Evolutionary conservation across 1,140 invertebrate genomes (phyloP).

Genomic region (Atta colombica): DNA sequence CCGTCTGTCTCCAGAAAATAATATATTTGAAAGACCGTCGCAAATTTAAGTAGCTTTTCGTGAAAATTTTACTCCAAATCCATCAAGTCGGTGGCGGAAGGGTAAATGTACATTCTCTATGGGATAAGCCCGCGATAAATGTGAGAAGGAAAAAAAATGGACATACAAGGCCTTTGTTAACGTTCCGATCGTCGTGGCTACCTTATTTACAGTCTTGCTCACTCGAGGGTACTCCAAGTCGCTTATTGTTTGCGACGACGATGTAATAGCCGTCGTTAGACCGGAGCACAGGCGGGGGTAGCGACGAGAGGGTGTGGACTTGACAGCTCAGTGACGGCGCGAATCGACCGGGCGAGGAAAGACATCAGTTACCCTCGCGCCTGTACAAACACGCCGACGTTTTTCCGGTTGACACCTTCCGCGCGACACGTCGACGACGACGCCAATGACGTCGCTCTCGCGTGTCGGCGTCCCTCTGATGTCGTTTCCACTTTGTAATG

Average conservation of each 20-base stretch:
- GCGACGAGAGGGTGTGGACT: constrained; percentile 35
- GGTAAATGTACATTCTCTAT: not conserved
- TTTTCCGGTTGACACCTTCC: constrained; percentile 55
- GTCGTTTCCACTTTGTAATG: constrained; percentile 33
- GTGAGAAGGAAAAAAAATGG: not conserved
- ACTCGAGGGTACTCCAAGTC: constrained; percentile 43
- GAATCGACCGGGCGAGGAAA: constrained; percentile 59
- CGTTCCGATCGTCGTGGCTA: constrained; percentile 32
- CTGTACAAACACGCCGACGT: constrained; percentile 67
- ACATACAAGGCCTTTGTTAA: constrained; percentile 23
- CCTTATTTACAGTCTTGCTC: constrained; percentile 44
- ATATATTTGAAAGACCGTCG: not conserved
- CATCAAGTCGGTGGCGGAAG: not conserved
- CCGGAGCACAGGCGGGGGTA: not conserved
- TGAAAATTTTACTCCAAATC: not conserved
- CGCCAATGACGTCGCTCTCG: constrained; percentile 54
- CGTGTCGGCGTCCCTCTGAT: constrained; percentile 61
- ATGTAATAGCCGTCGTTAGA: constrained; percentile 61
- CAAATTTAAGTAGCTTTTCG: not conserved
- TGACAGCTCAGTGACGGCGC: constrained; percentile 37
- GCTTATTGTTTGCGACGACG: constrained; percentile 45
- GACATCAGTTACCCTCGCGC: constrained; percentile 30
- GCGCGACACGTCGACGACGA: constrained; percentile 42
- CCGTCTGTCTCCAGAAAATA: not conserved
- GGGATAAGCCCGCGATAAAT: not conserved